Evolutionary conservation across 1,140 invertebrate genomes (phyloP), one percentile per base, ranked within the genome.

Genomic region (Sycophila sp.): DNA sequence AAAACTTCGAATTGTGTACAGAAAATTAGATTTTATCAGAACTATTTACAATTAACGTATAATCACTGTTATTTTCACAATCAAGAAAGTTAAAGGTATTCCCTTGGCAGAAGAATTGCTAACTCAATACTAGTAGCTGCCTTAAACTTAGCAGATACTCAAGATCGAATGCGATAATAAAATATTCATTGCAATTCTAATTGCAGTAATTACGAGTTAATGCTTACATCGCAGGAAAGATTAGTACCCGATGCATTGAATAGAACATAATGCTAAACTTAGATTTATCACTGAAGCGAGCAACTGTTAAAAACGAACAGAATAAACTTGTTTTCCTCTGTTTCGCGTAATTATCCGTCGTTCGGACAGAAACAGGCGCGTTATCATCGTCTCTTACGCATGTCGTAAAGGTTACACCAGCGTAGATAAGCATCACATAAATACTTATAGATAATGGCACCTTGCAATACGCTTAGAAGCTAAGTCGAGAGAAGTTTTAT

Each of bases 361-460:
- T 30, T 26, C 24, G 24, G 49, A 8, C 26, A n/a, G 49, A 53
- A 13, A 11, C 49, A 13, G 28, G 49, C 24, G 26, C 7, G 28
- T 56, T 34, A 56, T 56, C 53, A 34, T 19, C 17, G 22, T 2
- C 53, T 32, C 2, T 56, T 40, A 42, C 22, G 24, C 36, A 45
- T 59, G 36, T 59, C 56, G 56, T 42, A 59, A 30, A 62, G 4
- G 6, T 62, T 32, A 62, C 22, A 30, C 26, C 38, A 24, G n/a
- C 22, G 3, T 15, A 13, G 66, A 69, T 38, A 69, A 60, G 32
- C 26, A 69, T 45, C 49, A 30, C 34, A 26, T 11, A 24, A 58
- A 58, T 58, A 40, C 19, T 7, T 11, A n/a, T n/a, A 58, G 55
- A 58, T 58, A 58, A 58, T 36, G 22, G 19, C n/a, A 55, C 4